These are phyloP conservation scores for Cervus canadensis DNA, from an alignment of 2,113 vertebrate species.

Conservation along the genomic window DNA sequence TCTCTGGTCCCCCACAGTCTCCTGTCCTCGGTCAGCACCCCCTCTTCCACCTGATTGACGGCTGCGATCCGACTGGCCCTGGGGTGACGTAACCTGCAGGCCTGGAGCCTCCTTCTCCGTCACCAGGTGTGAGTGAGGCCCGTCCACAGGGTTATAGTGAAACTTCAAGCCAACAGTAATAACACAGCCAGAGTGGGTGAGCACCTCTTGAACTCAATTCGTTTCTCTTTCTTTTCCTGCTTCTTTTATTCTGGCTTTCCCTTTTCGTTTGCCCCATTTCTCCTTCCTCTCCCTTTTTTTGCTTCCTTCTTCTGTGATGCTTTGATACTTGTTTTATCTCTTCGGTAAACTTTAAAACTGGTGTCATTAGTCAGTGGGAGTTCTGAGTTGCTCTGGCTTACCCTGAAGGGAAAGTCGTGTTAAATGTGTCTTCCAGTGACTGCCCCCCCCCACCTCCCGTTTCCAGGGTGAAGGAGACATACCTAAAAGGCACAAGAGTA, in stretches of 20 bases:
- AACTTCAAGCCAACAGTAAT: not conserved
- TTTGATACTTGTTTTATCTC: not conserved
- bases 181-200: accelerated
- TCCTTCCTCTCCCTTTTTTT: not conserved
- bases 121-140: not conserved
- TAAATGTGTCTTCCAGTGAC: not conserved
- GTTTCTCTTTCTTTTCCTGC: not conserved
- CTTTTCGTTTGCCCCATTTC: not conserved
- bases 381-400: not conserved
- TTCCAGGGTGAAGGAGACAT: not conserved
- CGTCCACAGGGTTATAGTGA: not conserved
- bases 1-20: not conserved
- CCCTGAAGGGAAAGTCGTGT: not conserved
- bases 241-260: not conserved
- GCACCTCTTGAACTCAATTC: not conserved
- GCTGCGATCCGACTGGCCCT: not conserved
- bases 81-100: not conserved
- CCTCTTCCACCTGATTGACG: not conserved
- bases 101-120: not conserved
- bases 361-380: not conserved
- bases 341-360: not conserved
- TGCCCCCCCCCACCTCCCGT: not conserved
- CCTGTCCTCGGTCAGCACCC: not conserved
- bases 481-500: not conserved
- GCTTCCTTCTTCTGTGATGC: not conserved